phyloP scores from a whole-genome alignment of 2,113 vertebrate genomes.

The Orientallactaga bullata region DNA sequence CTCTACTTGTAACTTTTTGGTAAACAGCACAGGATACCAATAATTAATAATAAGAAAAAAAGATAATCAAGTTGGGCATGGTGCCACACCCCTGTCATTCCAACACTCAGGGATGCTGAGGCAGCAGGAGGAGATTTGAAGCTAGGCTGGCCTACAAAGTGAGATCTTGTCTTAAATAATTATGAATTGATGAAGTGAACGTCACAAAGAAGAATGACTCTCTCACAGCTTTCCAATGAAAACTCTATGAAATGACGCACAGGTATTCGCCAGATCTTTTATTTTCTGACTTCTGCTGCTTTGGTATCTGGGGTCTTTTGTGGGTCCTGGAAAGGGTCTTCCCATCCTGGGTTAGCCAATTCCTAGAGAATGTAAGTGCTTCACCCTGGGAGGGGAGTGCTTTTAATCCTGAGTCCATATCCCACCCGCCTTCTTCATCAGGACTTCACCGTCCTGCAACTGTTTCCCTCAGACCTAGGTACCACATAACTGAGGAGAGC shows the following conservation, averaged over 20 bases:
- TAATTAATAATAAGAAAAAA: not conserved
- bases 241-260: not conserved
- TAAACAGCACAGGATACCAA: not conserved
- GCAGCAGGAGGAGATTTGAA: not conserved
- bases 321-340: too few species aligned
- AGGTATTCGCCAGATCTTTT: not conserved
- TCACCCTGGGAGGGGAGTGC: too few species aligned
- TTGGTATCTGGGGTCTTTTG: not conserved
- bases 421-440: not conserved
- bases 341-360: not conserved
- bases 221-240: not conserved
- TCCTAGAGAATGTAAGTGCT: not conserved
- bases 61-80: not conserved
- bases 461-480: not conserved
- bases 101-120: too few species aligned
- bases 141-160: not conserved
- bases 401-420: too few species aligned
- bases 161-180: not conserved
- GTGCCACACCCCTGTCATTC: not conserved
- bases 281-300: not conserved
- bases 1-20: not conserved
- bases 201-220: not conserved
- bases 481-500: not conserved
- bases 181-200: not conserved
- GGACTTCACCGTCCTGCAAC: not conserved